These are phyloP conservation scores for Psephotus haematonotus DNA, from an alignment of 2,113 vertebrate species.

Conservation along the genomic window DNA sequence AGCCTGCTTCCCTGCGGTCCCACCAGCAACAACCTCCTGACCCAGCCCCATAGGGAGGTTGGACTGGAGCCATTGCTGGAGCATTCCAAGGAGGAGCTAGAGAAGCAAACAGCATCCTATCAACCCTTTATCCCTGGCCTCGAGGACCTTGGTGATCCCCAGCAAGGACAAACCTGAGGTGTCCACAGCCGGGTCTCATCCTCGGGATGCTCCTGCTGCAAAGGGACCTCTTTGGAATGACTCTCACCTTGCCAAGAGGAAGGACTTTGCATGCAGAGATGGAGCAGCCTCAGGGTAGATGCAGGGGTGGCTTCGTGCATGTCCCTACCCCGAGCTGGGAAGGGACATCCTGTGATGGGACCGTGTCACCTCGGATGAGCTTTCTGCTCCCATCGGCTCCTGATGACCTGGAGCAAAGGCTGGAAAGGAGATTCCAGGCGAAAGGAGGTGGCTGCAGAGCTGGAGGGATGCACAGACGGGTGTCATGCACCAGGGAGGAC, in stretches of 20 bases:
- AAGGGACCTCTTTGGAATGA: not conserved
- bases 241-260: not conserved
- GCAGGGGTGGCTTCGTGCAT: fast-evolving
- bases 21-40: not conserved
- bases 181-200: not conserved
- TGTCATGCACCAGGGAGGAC: not conserved
- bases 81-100: not conserved
- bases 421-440: not conserved
- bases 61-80: not conserved
- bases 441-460: not conserved
- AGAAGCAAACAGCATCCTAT: not conserved
- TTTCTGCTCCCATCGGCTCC: not conserved
- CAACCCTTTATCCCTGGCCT: not conserved
- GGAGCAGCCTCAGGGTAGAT: not conserved
- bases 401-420: not conserved
- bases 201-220: fast-evolving
- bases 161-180: not conserved
- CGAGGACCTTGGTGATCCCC: not conserved
- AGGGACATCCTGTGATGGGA: not conserved
- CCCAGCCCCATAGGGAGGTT: fast-evolving
- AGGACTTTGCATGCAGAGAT: not conserved
- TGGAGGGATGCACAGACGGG: fast-evolving
- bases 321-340: fast-evolving
- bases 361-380: not conserved
- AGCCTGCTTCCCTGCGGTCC: not conserved